Evolutionary conservation across 2,888 invertebrate genomes (phyloP).

Genomic region (Mythimna pallens): DNA sequence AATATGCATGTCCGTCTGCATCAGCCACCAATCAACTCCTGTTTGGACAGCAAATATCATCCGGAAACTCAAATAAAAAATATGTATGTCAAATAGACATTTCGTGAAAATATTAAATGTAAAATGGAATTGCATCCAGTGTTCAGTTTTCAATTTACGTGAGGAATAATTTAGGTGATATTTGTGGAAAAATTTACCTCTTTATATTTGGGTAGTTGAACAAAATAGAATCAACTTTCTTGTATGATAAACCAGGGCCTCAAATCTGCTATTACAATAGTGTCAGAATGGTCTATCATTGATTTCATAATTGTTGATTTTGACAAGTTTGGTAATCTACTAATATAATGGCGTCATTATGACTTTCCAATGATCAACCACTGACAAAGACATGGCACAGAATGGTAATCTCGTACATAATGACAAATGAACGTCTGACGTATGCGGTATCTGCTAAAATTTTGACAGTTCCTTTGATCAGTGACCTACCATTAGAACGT

Average conservation of each 20-base stretch:
- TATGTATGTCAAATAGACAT: slow-evolving; percentile 45
- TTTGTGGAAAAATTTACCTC: slow-evolving; percentile 19
- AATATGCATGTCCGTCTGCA: slow-evolving; percentile 26
- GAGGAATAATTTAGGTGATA: slow-evolving; percentile 57
- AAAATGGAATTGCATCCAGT: slow-evolving; percentile 50
- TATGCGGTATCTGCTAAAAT: too few species aligned
- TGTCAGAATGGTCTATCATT: too few species aligned
- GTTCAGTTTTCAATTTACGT: slow-evolving; percentile 58
- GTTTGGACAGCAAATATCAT: slow-evolving; percentile 62
- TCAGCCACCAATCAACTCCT: slow-evolving; percentile 60
- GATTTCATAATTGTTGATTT: too few species aligned
- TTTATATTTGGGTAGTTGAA: neutral
- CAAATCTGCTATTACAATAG: too few species aligned
- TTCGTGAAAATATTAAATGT: slow-evolving; percentile 60
- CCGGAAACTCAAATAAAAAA: slow-evolving; percentile 57
- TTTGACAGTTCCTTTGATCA: too few species aligned
- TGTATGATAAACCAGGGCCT: neutral
- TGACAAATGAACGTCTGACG: too few species aligned
- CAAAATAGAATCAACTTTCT: neutral
- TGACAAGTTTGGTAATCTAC: too few species aligned
- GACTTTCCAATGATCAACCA: too few species aligned
- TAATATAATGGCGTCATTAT: too few species aligned
- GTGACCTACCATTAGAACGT: too few species aligned
- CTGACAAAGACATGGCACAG: too few species aligned
- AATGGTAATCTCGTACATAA: too few species aligned